phyloP scores from a whole-genome alignment of 2,113 vertebrate genomes.

The Neofelis nebulosa region DNA sequence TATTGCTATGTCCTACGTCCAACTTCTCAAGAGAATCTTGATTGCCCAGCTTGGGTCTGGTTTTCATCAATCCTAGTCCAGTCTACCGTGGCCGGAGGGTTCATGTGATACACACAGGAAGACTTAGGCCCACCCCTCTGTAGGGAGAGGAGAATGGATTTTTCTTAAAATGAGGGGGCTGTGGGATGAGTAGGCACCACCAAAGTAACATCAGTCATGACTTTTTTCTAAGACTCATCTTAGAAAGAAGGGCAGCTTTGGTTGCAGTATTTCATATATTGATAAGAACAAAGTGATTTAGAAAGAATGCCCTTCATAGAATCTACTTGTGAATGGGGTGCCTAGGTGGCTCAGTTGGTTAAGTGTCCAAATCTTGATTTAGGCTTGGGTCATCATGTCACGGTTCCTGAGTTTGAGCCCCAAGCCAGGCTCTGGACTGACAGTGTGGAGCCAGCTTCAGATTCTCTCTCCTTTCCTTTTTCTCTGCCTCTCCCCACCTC shows the following conservation, averaged over 20 bases:
- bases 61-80: neutral
- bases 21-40: neutral
- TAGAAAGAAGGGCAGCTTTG: constrained; percentile 8
- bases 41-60: neutral
- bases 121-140: neutral
- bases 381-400: too few relatives aligned
- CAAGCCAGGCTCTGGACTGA: too few relatives aligned
- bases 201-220: neutral
- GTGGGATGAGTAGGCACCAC: neutral
- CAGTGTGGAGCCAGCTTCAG: too few relatives aligned
- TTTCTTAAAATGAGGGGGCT: neutral
- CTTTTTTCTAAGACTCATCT: neutral
- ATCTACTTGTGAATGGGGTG: neutral
- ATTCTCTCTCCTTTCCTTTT: too few relatives aligned
- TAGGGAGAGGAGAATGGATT: neutral
- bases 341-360: too few relatives aligned
- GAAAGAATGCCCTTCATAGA: neutral
- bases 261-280: neutral
- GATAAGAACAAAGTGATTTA: neutral
- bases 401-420: too few relatives aligned
- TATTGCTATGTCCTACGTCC: neutral
- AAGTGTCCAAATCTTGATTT: too few relatives aligned
- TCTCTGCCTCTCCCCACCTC: too few relatives aligned
- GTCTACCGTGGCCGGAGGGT: neutral
- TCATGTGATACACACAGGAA: neutral